Base-by-base conservation (phyloP, 2,888 invertebrate genomes). In the Uloborus plumipes region DNA sequence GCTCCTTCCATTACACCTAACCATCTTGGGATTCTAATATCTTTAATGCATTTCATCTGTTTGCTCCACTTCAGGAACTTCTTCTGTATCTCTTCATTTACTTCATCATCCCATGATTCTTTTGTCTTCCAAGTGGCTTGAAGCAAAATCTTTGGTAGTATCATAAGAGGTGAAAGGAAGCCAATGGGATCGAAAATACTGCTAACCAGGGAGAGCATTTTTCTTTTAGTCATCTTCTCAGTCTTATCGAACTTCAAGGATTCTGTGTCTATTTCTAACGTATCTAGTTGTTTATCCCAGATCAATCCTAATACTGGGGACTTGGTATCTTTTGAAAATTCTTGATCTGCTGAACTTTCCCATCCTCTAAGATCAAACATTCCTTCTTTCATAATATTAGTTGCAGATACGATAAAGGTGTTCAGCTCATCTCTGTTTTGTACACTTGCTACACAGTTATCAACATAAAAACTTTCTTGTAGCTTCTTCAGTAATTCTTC, bases 1-100 rank as follows among this genome's bases (percentile, higher is more conserved):
- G n/a, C n/a, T n/a, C 16, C 55, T 18, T 31, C 26, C 26, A 15
- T 31, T 14, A 9, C 18, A 26, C 31, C 50, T 16, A 51, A 51
- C 62, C 72, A 74, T 53, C 55, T 26, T 11, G 65, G 74, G 16
- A 64, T 65, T 65, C 20, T 55, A 20, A 65, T 65, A 18, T 65
- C 55, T 55, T 51, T 64, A 0, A 62, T 31, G 20, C 31, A 20
- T 39, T 18, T 13, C 39, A 50, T 47, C 49, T 72, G 39, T 16
- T 61, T 61, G 2, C 14, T 20, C 71, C 26, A 72, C 11, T 50
- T 51, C 14, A 58, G 14, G 22, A 55, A 70, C 58, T 70, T 18
- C 14, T 31, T 70, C 39, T 70, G 31, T 20, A 31, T 70, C 31
- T 39, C 55, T 16, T 58, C 55, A 20, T 26, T 20, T 16, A 70